Base-by-base conservation (phyloP, 2,113 vertebrate species). In the Brevimyrus niger region DNA sequence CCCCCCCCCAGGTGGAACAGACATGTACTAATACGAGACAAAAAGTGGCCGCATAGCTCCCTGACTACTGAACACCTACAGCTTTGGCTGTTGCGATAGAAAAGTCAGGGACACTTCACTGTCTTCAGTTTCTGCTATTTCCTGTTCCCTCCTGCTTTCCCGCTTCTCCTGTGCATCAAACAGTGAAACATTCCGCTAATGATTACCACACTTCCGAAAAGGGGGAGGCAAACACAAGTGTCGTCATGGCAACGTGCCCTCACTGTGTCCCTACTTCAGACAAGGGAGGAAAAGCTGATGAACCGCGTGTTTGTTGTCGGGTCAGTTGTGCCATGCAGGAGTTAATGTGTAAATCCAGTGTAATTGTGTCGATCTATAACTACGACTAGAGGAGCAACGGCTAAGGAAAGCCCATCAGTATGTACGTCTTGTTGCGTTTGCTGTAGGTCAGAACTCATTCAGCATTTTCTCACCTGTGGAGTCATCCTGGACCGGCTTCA, bases 171-270 rank as follows among this genome's bases (percentile, higher is more conserved):
- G n/a, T 44, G 47, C 55, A 44, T 46, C 83, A 83, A 31, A 31
- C 13, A 44, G 17, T 31, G 10, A 23, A 27, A 44, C 83, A 50
- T 17, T 35, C 55, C 55, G 47, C 51, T 86, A 89, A 86, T 89
- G 55, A 86, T 89, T 89, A 69, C 55, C 83, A 46, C 19, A 2
- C 55, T 42, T 83, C 46, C 23, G 5, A 38, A 87, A 51, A 69
- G 84, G 35, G 6, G 31, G 83, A 82, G 88, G 31, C 2, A 88
- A 86, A 87, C 58, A 73, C 58, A 89, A 89, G 61, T 44, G 38
- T 89, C 11, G n/a, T 61, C 31, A 23, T 86, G 58, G 83, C 76
- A 84, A 89, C 88, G 44, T 27, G 73, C 48, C 73, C 80, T 89
- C 50, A 47, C 88, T 15, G 69, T 50, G 27, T 35, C 15, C 61